Evolutionary conservation across 2,797 vertebrate species (phyloP).

Genomic region (Monodelphis domestica): DNA sequence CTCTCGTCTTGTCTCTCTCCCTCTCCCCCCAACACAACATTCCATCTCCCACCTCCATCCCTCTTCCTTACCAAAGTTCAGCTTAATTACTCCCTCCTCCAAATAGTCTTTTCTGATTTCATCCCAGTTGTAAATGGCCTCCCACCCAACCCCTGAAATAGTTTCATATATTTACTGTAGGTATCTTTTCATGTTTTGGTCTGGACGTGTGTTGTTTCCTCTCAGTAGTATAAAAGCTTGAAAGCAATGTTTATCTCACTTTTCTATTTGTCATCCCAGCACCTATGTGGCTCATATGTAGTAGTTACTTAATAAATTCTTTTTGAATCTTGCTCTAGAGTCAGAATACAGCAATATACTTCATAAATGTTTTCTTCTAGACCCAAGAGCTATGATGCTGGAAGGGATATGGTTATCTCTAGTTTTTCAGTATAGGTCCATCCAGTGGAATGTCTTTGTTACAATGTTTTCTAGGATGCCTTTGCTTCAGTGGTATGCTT

Average conservation of each 20-base stretch:
- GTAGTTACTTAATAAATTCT: neutral
- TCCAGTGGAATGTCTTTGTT: neutral
- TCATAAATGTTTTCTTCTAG: neutral
- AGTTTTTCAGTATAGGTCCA: neutral
- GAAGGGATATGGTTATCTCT: neutral
- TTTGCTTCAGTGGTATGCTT: neutral
- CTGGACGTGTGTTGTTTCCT: neutral
- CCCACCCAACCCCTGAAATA: neutral
- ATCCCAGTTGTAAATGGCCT: neutral
- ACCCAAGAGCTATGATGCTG: neutral
- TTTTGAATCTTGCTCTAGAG: neutral
- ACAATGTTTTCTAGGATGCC: neutral
- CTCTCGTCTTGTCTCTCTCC: neutral
- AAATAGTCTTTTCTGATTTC: neutral
- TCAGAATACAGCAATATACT: neutral
- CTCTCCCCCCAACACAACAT: neutral
- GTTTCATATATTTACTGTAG: neutral
- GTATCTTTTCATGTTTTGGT: neutral
- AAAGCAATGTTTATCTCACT: neutral
- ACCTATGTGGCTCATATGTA: neutral
- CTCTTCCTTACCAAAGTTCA: too few species aligned
- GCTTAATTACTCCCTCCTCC: neutral
- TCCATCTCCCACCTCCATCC: neutral
- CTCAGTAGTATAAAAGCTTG: neutral
- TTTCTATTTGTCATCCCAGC: neutral